A percentile compares a stretch with the other conserved stretches of the same genome.
phyloP scores from a whole-genome alignment of 2,113 vertebrate genomes.

The Mellivora capensis region DNA sequence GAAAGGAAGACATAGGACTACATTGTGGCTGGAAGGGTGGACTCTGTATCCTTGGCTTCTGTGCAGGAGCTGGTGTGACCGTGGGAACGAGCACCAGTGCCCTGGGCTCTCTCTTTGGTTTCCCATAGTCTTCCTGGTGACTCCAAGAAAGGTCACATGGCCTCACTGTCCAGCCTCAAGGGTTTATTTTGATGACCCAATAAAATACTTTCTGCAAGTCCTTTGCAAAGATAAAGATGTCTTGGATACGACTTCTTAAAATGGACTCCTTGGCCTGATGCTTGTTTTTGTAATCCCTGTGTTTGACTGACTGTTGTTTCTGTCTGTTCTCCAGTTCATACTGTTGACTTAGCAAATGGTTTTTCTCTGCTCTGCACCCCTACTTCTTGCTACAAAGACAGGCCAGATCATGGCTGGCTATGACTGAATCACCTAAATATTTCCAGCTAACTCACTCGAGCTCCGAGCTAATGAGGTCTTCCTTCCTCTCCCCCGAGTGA shows the following conservation, averaged over 20 bases:
- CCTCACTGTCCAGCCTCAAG: neutral
- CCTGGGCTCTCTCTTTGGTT: neutral
- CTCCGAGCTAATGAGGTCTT: neutral
- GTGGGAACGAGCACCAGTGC: neutral
- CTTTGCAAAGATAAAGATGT: neutral
- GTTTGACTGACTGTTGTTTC: neutral
- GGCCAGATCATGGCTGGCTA: neutral
- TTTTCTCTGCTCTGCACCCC: neutral
- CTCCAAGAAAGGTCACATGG: neutral
- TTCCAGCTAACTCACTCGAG: neutral
- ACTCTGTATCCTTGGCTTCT: neutral
- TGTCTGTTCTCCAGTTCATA: neutral
- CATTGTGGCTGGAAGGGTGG: neutral
- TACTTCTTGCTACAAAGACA: neutral
- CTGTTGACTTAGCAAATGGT: neutral
- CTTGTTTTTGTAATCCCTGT: neutral
- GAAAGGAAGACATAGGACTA: accelerated
- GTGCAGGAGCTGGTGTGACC: neutral
- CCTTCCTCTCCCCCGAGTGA: neutral
- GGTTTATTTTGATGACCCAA: neutral
- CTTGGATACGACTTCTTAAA: neutral
- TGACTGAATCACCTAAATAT: neutral
- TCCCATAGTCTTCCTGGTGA: neutral
- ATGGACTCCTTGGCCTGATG: neutral
- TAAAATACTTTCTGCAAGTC: neutral